A percentile compares a stretch with the other conserved stretches of the same genome.
These are phyloP conservation scores for Chlorodrepanis virens DNA, from an alignment of 2,113 vertebrate genomes.

Conservation along the genomic window DNA sequence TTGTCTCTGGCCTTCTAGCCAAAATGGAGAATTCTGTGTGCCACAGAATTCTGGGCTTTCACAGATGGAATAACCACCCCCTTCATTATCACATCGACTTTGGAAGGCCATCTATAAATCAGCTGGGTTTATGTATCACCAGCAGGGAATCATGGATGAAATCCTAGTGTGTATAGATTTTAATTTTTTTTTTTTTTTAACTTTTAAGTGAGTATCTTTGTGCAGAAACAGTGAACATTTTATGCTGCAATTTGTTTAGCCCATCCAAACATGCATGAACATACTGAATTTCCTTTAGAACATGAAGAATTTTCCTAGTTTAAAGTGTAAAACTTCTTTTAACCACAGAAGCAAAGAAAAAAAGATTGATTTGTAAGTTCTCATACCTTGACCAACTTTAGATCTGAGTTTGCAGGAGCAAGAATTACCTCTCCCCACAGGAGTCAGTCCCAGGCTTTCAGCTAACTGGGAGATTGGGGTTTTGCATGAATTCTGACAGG, in stretches of 20 bases:
- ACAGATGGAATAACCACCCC: neutral
- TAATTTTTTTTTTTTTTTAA: neutral
- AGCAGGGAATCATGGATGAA: neutral
- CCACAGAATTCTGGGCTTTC: neutral
- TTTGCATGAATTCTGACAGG: no score
- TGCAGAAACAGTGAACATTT: neutral
- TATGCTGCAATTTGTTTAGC: neutral
- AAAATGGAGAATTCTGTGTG: neutral
- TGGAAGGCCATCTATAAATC: neutral
- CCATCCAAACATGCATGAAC: neutral
- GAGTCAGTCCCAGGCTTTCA: neutral
- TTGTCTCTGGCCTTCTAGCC: neutral
- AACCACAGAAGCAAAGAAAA: neutral
- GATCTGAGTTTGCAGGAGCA: neutral
- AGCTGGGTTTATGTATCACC: neutral
- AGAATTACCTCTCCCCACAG: neutral
- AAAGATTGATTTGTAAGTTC: neutral
- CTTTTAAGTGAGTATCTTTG: neutral
- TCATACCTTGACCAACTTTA: neutral
- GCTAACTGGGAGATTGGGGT: accelerated
- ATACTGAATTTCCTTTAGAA: neutral
- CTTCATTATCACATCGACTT: neutral
- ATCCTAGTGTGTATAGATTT: neutral
- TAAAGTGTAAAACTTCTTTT: neutral
- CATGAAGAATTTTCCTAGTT: neutral